A percentile compares a stretch with the other conserved stretches of the same genome.
These are phyloP conservation scores for Bicyclus anynana DNA, from an alignment of 1,140 invertebrate species.

Conservation along the genomic window DNA sequence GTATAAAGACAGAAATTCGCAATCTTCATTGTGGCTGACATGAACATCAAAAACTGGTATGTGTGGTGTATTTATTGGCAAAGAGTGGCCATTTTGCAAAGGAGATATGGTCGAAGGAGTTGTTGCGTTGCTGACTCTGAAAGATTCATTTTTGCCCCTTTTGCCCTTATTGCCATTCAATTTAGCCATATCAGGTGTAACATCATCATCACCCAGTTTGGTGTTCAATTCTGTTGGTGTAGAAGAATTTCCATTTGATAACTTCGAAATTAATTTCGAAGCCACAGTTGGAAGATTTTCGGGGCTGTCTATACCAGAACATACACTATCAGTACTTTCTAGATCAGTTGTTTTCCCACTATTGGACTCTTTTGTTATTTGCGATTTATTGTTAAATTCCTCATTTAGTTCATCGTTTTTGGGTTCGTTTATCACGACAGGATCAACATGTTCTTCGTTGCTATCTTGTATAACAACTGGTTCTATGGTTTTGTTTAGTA, in stretches of 20 bases:
- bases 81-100: constrained; percentile 65
- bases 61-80: constrained; percentile 56
- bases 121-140: constrained; percentile 57
- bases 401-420: constrained; percentile 50
- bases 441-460: constrained; percentile 39
- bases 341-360: constrained; percentile 55
- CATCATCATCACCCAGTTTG: constrained; percentile 37
- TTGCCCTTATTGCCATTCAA: constrained; percentile 48
- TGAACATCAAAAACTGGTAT: constrained; percentile 68
- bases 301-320: constrained; percentile 57
- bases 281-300: constrained; percentile 53
- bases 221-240: constrained; percentile 50
- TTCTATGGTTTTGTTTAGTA: constrained; percentile 38
- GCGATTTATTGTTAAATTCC: constrained; percentile 39
- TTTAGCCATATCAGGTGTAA: constrained; percentile 58
- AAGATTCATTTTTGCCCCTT: constrained; percentile 56
- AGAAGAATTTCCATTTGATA: constrained; percentile 69
- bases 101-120: constrained; percentile 72
- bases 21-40: constrained; percentile 66
- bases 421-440: constrained; percentile 38
- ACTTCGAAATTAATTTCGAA: constrained; percentile 63
- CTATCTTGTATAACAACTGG: constrained; percentile 44
- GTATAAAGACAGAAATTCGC: constrained; percentile 68
- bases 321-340: constrained; percentile 62
- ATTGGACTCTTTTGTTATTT: constrained; percentile 32